phyloP scores from a whole-genome alignment of 1,140 invertebrate species.

The Saccostrea glomerata region DNA sequence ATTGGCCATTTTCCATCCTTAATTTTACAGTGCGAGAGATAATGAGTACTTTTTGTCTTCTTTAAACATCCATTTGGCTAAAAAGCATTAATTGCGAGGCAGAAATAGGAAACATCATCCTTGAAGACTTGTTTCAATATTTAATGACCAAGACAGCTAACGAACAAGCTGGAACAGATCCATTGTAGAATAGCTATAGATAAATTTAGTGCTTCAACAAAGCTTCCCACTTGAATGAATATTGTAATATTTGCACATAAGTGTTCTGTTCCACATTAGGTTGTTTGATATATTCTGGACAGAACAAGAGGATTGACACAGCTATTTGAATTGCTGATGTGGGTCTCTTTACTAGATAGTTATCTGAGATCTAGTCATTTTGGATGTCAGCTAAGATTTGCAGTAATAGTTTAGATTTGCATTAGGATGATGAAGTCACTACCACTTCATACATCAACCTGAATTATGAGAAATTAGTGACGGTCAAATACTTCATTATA shows the following conservation, averaged over 20 bases:
- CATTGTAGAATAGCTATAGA: neutral
- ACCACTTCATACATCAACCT: neutral
- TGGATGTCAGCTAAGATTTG: neutral
- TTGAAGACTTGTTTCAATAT: constrained; percentile 34
- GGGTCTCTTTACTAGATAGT: neutral
- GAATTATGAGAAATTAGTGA: too few relatives aligned
- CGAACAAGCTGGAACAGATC: constrained; percentile 9
- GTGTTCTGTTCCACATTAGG: neutral
- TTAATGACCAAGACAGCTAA: constrained; percentile 21
- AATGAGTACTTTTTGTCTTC: constrained; percentile 31
- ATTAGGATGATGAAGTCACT: constrained; percentile 11
- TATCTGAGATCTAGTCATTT: constrained; percentile 23
- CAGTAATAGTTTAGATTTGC: constrained; percentile 9
- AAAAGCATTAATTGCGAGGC: constrained; percentile 12
- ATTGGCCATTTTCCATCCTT: constrained; percentile 32
- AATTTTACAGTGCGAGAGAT: constrained; percentile 11
- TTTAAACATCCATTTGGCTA: constrained; percentile 36
- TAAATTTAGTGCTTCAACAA: neutral
- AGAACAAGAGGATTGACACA: neutral
- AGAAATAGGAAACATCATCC: neutral
- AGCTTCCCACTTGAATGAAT: neutral
- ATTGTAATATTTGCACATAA: constrained; percentile 12
- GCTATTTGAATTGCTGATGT: constrained; percentile 24
- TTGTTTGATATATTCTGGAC: neutral
- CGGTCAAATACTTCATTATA: constrained; percentile 28